Conservation (phyloP, 1,140 invertebrate species). For the Penaeus indicus region DNA sequence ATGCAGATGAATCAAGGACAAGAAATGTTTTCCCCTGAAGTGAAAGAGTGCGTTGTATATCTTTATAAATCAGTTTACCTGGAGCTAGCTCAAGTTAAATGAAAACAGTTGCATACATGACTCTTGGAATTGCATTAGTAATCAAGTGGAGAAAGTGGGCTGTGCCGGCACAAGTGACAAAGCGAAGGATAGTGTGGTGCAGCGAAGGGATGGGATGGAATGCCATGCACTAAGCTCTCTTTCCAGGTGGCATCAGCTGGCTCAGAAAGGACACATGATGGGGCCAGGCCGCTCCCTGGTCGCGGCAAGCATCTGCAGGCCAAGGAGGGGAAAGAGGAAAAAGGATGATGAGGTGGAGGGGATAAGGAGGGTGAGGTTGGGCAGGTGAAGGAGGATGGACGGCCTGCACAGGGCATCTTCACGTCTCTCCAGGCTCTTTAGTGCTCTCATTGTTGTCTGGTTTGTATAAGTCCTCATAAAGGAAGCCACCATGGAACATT, state of each 20-base stretch:
- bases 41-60: slow-evolving; percentile 48
- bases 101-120: slow-evolving; percentile 1
- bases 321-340: slow-evolving; percentile 24
- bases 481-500: slow-evolving; percentile 31
- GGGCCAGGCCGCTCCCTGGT: background rate
- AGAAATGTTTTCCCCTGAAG: slow-evolving; percentile 44
- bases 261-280: background rate
- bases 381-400: slow-evolving; percentile 45
- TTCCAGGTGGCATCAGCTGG: slow-evolving; percentile 46
- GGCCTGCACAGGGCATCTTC: slow-evolving; percentile 36
- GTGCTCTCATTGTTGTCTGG: slow-evolving; percentile 35
- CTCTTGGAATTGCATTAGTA: slow-evolving; percentile 7
- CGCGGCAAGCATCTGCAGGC: no score
- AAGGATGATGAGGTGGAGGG: slow-evolving; percentile 39
- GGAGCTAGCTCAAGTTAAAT: slow-evolving; percentile 34
- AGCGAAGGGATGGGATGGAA: slow-evolving; percentile 44
- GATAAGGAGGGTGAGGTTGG: slow-evolving; percentile 53
- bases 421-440: slow-evolving; percentile 29
- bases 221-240: slow-evolving; percentile 60
- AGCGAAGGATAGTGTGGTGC: slow-evolving; percentile 49
- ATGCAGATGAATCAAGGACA: slow-evolving; percentile 51
- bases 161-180: slow-evolving; percentile 45
- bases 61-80: slow-evolving; percentile 24
- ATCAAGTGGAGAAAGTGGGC: slow-evolving; percentile 53
- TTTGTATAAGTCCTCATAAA: slow-evolving; percentile 47